Evolutionary conservation across 2,797 vertebrate species (phyloP).

Genomic region (Triplophysa bombifrons): DNA sequence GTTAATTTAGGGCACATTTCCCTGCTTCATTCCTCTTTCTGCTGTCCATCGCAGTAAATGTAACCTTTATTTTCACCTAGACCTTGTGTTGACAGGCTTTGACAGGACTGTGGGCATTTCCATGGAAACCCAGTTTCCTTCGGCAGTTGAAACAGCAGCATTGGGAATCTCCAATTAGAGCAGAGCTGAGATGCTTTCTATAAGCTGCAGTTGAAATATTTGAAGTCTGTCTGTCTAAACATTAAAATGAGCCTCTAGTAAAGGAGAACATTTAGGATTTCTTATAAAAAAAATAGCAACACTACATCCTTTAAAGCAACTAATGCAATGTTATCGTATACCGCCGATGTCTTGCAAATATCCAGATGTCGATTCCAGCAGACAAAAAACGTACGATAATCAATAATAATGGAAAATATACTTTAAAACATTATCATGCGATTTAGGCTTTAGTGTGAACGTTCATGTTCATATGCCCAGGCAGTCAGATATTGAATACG

Average conservation of each 20-base stretch:
- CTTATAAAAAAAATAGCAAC: neutral
- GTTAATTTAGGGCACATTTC: neutral
- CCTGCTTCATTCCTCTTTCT: neutral
- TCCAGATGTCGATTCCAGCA: too few species aligned
- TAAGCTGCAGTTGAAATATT: constrained; percentile 1
- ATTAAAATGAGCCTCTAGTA: too few species aligned
- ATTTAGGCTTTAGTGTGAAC: too few species aligned
- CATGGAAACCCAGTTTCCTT: constrained; percentile 28
- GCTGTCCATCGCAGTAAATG: neutral
- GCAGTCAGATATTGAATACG: too few species aligned
- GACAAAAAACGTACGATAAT: too few species aligned
- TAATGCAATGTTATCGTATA: too few species aligned
- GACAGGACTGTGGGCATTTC: constrained; percentile 23
- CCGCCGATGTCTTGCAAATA: too few species aligned
- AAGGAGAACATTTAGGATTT: neutral
- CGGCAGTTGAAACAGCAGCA: neutral
- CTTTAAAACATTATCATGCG: too few species aligned
- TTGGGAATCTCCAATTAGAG: constrained; percentile 17
- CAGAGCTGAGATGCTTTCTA: neutral
- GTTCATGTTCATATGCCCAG: too few species aligned
- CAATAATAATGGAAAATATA: too few species aligned
- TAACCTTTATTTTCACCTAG: constrained; percentile 25
- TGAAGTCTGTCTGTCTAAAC: neutral
- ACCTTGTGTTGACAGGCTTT: constrained; percentile 15
- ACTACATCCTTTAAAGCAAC: neutral